Base-by-base conservation (phyloP, 2,113 vertebrate species). In the Xenotilapia leptura region DNA sequence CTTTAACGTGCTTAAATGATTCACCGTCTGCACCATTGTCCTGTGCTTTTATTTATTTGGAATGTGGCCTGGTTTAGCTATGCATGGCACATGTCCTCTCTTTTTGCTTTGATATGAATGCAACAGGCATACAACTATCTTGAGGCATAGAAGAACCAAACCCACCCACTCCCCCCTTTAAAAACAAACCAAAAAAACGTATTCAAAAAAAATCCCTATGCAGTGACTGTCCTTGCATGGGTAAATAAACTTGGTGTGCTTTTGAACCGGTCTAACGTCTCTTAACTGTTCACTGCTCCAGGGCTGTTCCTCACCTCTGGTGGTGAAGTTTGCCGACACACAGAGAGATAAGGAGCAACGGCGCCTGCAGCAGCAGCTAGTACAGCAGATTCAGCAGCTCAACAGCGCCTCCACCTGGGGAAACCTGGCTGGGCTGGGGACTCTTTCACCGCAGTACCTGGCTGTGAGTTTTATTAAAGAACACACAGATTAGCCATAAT, bases 311-410 rank as follows among this genome's bases (percentile, higher is more conserved):
- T 99, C 98, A 91, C 98, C 98, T 90, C 97, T 99, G 92, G 98
- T 99, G 96, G 98, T 97, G 95, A 99, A 99, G 96, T 99, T 99
- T 93, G 98, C 98, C 0, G 98, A 99, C 89, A 99, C 98, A 47
- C 98, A 99, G 96, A 97, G 99, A 96, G 98, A 99, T 96, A 99
- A 99, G 91, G 98, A 99, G 93, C 98, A 99, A 94, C 95, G 98
- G 42, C 98, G 98, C 92, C 97, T 99, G 94, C 98, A 99, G 91
- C 98, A 99, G 96, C 98, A 99, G 93, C 93, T 99, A 80, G 97
- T 98, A 38, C 98, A 99, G 93, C 98, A 99, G 96, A 98, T 99
- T 96, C 98, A 99, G 90, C 98, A 99, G 96, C 98, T 99, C 93
- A 99, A 99, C 96, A 98, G 97, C 95, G 98, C 96, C 95, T 95